Percentiles rank a stretch among this genome's conserved stretches.
These are phyloP conservation scores for Chlamydotis undulata DNA, from an alignment of 2,113 vertebrate genomes.

Conservation along the genomic window DNA sequence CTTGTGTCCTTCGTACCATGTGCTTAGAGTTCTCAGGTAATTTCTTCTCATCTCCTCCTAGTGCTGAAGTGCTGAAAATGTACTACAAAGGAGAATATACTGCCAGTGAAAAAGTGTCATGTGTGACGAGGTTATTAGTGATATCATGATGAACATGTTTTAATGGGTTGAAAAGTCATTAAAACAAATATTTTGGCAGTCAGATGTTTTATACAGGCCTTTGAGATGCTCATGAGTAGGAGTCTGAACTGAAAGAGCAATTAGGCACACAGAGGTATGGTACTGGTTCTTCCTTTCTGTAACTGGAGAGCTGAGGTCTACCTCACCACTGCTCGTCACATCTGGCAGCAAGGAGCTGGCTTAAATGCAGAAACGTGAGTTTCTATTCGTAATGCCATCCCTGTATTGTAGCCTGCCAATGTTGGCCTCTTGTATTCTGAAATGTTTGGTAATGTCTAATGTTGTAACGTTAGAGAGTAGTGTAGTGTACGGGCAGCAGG, in stretches of 20 bases:
- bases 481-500: background rate
- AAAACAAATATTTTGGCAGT: background rate
- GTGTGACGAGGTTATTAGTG: background rate
- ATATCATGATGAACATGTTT: background rate
- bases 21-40: background rate
- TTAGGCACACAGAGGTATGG: background rate
- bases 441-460: background rate
- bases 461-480: background rate
- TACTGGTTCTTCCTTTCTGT: background rate
- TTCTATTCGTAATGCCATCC: background rate
- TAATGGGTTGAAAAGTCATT: background rate
- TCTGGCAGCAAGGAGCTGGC: no score
- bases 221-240: background rate
- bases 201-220: background rate
- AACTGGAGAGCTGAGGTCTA: background rate
- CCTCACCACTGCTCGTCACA: background rate
- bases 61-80: background rate
- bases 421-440: background rate
- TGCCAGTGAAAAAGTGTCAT: background rate
- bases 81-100: background rate
- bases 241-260: background rate
- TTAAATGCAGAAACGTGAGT: background rate
- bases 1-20: rapidly evolving
- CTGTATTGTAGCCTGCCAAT: background rate
- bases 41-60: background rate